Evolutionary conservation across 2,888 invertebrate species (phyloP).

Genomic region (Cheilosia vernalis): DNA sequence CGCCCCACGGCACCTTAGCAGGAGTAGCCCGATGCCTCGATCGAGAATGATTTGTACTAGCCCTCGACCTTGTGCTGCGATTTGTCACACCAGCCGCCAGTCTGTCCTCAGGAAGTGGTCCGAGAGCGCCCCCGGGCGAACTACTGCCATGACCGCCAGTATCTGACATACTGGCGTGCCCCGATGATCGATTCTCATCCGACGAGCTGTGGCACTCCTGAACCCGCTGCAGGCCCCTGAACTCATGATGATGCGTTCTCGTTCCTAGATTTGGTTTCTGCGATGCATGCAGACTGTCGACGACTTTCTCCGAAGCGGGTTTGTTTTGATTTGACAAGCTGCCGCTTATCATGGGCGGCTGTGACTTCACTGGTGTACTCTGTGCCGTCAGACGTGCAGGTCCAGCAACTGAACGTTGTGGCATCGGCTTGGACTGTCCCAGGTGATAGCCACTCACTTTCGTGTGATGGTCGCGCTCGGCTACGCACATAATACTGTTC

Average conservation of each 20-base stretch:
- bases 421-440: slow-evolving; percentile 77
- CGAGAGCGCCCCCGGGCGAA: slow-evolving; percentile 84
- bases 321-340: slow-evolving; percentile 77
- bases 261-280: slow-evolving; percentile 77
- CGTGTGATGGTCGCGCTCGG: slow-evolving; percentile 65
- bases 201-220: slow-evolving; percentile 92
- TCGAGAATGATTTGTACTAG: slow-evolving; percentile 86
- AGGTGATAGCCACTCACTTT: slow-evolving; percentile 58
- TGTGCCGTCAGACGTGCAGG: slow-evolving; percentile 86
- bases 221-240: slow-evolving; percentile 84
- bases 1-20: slow-evolving; percentile 90
- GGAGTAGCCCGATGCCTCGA: slow-evolving; percentile 88
- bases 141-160: slow-evolving; percentile 89
- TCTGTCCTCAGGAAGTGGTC: slow-evolving; percentile 86
- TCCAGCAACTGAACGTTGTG: slow-evolving; percentile 83
- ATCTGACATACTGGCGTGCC: slow-evolving; percentile 97
- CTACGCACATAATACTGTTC: slow-evolving; percentile 37
- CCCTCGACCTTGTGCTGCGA: slow-evolving; percentile 86
- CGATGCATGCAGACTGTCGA: slow-evolving; percentile 53
- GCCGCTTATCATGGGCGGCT: slow-evolving; percentile 86
- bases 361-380: slow-evolving; percentile 86
- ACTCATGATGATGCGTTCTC: slow-evolving; percentile 83
- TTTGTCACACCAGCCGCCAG: slow-evolving; percentile 87
- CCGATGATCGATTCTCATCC: slow-evolving; percentile 95
- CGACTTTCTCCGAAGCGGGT: slow-evolving; percentile 32